A percentile compares a stretch with the other conserved stretches of the same genome.
These are phyloP conservation scores for Sussaba pulchella DNA, from an alignment of 2,888 invertebrate genomes.

Conservation along the genomic window DNA sequence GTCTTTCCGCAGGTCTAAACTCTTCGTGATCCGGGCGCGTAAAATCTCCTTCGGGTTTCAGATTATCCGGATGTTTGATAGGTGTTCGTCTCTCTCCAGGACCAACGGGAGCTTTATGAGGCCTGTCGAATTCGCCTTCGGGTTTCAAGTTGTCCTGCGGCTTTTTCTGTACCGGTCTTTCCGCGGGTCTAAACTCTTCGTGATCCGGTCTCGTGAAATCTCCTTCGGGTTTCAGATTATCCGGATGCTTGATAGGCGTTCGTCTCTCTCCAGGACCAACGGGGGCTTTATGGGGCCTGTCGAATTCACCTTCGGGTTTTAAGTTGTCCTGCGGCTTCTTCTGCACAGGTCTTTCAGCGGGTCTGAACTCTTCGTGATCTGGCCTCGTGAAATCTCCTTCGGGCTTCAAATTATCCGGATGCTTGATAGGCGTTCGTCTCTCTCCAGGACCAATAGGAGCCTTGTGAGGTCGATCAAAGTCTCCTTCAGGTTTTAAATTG, in stretches of 20 bases:
- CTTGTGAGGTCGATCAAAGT: constrained; percentile 81
- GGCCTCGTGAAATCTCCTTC: constrained; percentile 86
- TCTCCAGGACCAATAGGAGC: constrained; percentile 75
- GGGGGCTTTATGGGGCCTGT: constrained; percentile 76
- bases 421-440: constrained; percentile 81
- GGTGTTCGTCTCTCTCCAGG: constrained; percentile 84
- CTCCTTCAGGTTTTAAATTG: constrained; percentile 82
- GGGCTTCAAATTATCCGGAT: constrained; percentile 86
- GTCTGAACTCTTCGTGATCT: constrained; percentile 85
- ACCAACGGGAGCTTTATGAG: constrained; percentile 82
- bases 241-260: constrained; percentile 83
- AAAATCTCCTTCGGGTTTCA: constrained; percentile 87
- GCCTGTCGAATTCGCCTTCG: constrained; percentile 86
- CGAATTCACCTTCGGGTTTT: constrained; percentile 86
- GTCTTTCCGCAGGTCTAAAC: constrained; percentile 86
- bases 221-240: constrained; percentile 85
- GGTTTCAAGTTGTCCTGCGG: constrained; percentile 85
- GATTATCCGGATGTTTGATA: constrained; percentile 86
- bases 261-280: constrained; percentile 75
- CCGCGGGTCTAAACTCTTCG: constrained; percentile 87
- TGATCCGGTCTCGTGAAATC: constrained; percentile 80
- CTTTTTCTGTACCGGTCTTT: constrained; percentile 73
- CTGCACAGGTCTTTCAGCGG: constrained; percentile 70
- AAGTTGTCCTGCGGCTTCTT: constrained; percentile 84
- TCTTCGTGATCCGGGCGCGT: constrained; percentile 86